Base-by-base conservation (phyloP, 2,113 vertebrate genomes). In the Urocolius indicus region DNA sequence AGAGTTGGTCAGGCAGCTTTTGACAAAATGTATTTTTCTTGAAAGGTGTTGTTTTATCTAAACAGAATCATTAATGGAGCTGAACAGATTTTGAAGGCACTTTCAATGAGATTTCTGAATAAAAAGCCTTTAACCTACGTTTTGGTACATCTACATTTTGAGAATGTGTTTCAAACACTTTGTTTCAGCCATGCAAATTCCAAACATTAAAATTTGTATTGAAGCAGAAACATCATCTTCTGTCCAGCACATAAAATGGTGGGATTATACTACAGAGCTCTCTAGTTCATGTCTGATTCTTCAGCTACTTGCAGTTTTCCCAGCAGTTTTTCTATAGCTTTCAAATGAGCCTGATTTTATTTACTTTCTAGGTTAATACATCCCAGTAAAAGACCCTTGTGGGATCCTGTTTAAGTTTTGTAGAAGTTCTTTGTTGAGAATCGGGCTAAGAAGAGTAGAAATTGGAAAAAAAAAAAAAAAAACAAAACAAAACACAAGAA, bases 1-100 rank as follows among this genome's bases (percentile, higher is more conserved):
- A 91, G 38, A 67, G 6, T 6, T 82, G 36, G 75, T 74, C 46
- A 88, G 55, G 30, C 38, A 51, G 20, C 27, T 87, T 91, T 90
- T 74, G 78, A 90, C n/a, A 80, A 93, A 85, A 86, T 36, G 66
- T 32, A 16, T 79, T 92, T 90, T 93, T 90, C 45, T 77, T 88
- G 55, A 92, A 86, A 71, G 68, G 6, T 67, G 26, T 2, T 89
- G 6, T 34, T 89, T 82, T 38, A 43, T 62, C 84, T 61, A 87
- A 91, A 15, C 24, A 54, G n/a, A 95, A 72, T 57, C 24, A 34
- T 49, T 85, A 85, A 59, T 20, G 16, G 16, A 22, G 8, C 15
- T 71, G 22, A 77, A 59, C 27, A 63, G n/a, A 74, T 88, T 90
- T 59, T 69, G 55, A 93, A 87, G 59, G 77, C 1, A 1, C 0